Percentiles rank a stretch among this genome's conserved stretches.
Evolutionary conservation across 2,113 vertebrate genomes (phyloP).

Genomic region (Setophaga coronata): DNA sequence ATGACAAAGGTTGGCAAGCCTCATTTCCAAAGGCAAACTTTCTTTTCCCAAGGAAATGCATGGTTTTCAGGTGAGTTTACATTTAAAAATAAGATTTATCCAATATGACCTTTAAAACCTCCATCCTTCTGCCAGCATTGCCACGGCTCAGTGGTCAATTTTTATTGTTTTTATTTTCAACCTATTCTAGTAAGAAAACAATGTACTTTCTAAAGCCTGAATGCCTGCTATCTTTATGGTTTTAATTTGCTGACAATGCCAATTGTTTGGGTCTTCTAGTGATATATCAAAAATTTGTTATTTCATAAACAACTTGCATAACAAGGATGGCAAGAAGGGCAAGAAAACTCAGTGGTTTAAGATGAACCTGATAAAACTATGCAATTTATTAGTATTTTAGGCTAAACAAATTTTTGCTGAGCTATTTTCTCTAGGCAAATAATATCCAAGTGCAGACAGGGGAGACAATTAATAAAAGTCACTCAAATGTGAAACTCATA

Average conservation of each 20-base stretch:
- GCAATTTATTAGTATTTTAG: not conserved
- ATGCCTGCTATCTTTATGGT: not conserved
- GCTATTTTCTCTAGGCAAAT: not conserved
- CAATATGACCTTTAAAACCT: not conserved
- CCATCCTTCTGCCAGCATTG: not conserved
- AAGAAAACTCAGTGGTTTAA: not conserved
- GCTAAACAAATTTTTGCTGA: not conserved
- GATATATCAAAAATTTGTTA: not conserved
- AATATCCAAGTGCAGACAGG: not conserved
- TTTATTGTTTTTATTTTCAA: not conserved
- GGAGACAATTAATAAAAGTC: not conserved
- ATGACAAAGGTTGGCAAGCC: not conserved
- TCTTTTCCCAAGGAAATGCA: not conserved
- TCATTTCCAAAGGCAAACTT: conserved; percentile 9
- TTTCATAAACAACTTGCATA: not conserved
- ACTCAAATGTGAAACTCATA: not conserved
- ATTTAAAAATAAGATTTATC: not conserved
- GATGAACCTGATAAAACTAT: not conserved
- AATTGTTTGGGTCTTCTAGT: not conserved
- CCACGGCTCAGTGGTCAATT: not conserved
- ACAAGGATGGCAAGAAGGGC: not conserved
- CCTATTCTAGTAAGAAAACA: not conserved
- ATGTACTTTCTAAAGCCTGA: not conserved
- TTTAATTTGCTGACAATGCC: not conserved
- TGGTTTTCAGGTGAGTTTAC: not conserved